Base-by-base conservation (phyloP, 2,113 vertebrate species). In the Callipepla squamata region DNA sequence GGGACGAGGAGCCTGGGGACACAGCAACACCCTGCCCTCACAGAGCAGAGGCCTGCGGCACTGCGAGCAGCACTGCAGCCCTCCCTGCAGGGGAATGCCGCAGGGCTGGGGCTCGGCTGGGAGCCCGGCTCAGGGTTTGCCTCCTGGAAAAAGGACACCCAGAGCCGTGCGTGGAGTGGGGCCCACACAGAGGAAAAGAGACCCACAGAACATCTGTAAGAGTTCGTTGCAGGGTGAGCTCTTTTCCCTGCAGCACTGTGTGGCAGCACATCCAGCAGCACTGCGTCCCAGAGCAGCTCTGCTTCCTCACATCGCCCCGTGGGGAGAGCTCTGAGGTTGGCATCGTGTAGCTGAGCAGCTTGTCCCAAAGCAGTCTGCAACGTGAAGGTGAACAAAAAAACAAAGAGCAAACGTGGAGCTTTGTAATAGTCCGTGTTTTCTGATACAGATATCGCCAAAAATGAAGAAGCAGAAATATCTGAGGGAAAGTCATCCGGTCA, bases 401-500 rank as follows among this genome's bases (percentile, higher is more conserved):
- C 8, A 53, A 30, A 53, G 28, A 45, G 40, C 42, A 9, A 34
- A 65, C 30, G 13, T 14, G 0, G 75, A 74, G 73, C 66, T 28
- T 78, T 38, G 26, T n/a, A 68, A 25, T 22, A 62, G 36, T 34
- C 44, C 26, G 36, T 57, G 22, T 9, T 58, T 89, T 61, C 80
- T 87, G 82, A 63, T 40, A 8, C 90, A 77, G 18, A 28, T 62
- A 62, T 55, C 67, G 61, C 67, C 63, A 72, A 78, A 67, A 69
- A 63, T 79, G 87, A 94, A 91, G 55, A 6, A 87, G 74, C 75
- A 78, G 70, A 0, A 0, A 28, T n/a, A 22, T 55, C 92, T 93
- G 88, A 75, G 63, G 83, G 85, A 80, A 87, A 92, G 62, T 73
- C 94, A 69, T 79, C 83, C 58, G 53, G 40, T 83, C 48, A 44